Evolutionary conservation across 2,888 invertebrate species (phyloP), one percentile per base, ranked within the genome.

Genomic region (Kuschelorhynchus macadamiae): DNA sequence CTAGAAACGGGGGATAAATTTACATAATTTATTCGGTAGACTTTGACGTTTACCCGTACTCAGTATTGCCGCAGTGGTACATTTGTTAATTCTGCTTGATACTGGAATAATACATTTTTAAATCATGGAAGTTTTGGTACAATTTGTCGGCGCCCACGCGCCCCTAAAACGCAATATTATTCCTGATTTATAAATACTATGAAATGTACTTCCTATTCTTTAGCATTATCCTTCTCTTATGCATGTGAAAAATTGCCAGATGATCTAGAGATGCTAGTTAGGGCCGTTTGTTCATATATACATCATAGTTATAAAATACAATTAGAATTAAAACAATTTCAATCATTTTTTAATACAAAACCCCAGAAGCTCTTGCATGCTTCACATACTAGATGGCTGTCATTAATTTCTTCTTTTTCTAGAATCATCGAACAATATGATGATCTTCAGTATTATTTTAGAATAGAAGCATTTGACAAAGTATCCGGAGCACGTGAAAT

Each of bases 191-290:
- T n/a, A n/a, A n/a, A n/a, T n/a, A n/a, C n/a, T 25, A n/a, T 55
- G 8, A 55, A 52, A 49, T 61, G 61, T 12, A 62, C 46, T n/a
- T 55, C 56, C 30, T 25, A 64, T 36, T 73, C 71, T 14, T 69
- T 76, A 21, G 67, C 68, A 11, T 52, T 74, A 49, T 73, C 72
- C 63, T 71, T 74, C 25, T 63, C 53, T 41, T 64, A 74, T 53
- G 73, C 75, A 12, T 73, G 20, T 16, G 39, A 53, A 53, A 39
- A 18, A 5, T 39, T 53, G 14, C 18, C 53, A 14, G 20, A 39
- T 4, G 9, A 8, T 39, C 20, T 4, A 1, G 53, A 53, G 4
- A 39, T 20, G 14, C 39, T 71, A 11, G 36, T 56, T 12, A 55
- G 67, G 55, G 53, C 57, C 11, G 36, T 71, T 8, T 59, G 71